Conservation (phyloP, 64 coral and sea anemone species). For the Dendrophyllia cribrosa region DNA sequence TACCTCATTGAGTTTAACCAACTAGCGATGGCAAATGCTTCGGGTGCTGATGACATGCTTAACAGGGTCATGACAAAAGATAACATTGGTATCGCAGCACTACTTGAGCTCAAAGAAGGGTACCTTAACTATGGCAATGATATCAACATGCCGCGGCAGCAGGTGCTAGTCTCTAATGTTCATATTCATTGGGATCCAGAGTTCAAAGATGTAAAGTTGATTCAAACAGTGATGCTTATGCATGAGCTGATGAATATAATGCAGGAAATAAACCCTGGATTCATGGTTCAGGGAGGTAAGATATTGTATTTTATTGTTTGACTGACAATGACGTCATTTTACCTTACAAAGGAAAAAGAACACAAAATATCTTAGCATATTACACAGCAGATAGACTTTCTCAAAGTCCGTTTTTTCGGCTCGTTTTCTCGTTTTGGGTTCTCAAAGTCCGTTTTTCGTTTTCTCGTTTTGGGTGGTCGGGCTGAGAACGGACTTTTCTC, state of each 20-base stretch:
- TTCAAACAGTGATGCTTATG: conserved; percentile 98
- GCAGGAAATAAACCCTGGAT: conserved; percentile 88
- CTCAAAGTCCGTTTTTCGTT: too few relatives aligned
- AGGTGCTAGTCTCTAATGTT: conserved; percentile 97
- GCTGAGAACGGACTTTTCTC: too few relatives aligned
- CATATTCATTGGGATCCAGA: conserved; percentile 99
- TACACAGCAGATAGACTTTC: too few relatives aligned
- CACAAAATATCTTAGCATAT: too few relatives aligned
- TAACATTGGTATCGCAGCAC: conserved; percentile 95
- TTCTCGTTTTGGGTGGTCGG: too few relatives aligned
- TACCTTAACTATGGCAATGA: conserved; percentile 60
- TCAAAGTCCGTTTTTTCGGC: too few relatives aligned
- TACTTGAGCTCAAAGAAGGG: conserved; percentile 92
- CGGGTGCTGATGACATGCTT: conserved; percentile 96
- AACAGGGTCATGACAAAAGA: conserved; percentile 99
- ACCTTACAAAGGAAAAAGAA: too few relatives aligned
- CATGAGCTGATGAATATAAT: conserved; percentile 91
- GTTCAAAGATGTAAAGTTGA: conserved; percentile 94
- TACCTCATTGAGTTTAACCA: conserved; percentile 97
- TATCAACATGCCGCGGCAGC: conserved; percentile 56
- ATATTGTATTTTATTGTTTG: background rate
- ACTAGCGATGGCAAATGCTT: conserved; percentile 92
- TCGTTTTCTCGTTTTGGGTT: too few relatives aligned
- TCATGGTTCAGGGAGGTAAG: conserved; percentile 87
- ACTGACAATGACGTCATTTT: too few relatives aligned